phyloP scores from a whole-genome alignment of 2,797 vertebrate species.

The Zalophus californianus region DNA sequence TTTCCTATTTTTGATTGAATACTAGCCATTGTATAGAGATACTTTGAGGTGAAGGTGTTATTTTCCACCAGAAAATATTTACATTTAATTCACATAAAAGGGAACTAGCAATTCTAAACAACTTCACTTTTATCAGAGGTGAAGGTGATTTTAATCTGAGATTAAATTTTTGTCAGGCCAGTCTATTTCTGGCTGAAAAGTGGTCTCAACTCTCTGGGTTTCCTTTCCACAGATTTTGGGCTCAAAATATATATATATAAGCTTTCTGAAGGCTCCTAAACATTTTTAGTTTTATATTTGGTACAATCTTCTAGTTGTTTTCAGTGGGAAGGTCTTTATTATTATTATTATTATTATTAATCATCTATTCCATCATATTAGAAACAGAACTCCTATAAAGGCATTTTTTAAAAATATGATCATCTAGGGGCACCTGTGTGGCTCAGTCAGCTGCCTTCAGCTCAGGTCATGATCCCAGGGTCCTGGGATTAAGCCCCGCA shows the following conservation, averaged over 20 bases:
- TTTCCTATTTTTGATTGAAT: background rate
- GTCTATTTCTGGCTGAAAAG: background rate
- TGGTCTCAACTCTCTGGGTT: background rate
- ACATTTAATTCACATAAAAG: background rate
- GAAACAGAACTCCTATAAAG: background rate
- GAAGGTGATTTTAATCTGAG: background rate
- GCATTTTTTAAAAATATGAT: background rate
- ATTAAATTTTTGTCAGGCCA: background rate
- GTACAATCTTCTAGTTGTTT: background rate
- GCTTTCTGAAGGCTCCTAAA: background rate
- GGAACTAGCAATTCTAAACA: background rate
- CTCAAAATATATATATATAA: background rate
- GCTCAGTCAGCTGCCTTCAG: too few relatives aligned
- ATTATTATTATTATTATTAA: background rate
- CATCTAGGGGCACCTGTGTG: background rate
- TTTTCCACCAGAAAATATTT: constrained; percentile 20
- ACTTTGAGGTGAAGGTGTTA: background rate
- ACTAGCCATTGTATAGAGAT: background rate
- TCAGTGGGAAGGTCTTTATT: background rate
- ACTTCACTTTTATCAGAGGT: background rate
- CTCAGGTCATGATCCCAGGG: too few relatives aligned
- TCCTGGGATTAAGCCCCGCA: too few relatives aligned
- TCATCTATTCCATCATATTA: background rate
- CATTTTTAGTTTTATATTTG: background rate
- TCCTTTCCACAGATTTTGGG: background rate